These are phyloP conservation scores for Carassius carassius DNA, from an alignment of 2,113 vertebrate genomes.

Conservation along the genomic window DNA sequence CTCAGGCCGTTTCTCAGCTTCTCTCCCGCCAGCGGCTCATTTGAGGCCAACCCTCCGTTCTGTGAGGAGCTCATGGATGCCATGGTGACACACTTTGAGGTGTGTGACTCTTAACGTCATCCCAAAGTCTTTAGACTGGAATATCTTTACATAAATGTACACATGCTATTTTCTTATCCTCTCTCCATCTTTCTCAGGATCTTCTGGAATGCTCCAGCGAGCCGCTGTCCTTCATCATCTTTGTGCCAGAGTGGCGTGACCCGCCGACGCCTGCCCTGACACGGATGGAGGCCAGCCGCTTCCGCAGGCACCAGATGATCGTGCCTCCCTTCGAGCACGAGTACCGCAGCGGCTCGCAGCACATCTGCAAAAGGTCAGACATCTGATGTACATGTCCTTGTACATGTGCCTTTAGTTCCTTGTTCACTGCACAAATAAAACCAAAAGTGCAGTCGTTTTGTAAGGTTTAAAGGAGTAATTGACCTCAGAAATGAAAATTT, in stretches of 20 bases:
- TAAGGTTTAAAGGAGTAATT: not conserved
- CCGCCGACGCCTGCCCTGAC: slow-evolving; percentile 83
- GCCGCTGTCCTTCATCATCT: slow-evolving; percentile 88
- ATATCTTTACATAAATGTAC: not conserved
- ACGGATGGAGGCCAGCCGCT: slow-evolving; percentile 86
- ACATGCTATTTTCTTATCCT: not conserved
- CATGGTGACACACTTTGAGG: slow-evolving; percentile 98
- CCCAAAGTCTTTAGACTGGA: not conserved
- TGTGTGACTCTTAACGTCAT: slow-evolving; percentile 54
- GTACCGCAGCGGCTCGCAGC: slow-evolving; percentile 88
- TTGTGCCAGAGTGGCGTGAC: slow-evolving; percentile 88
- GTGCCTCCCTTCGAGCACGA: slow-evolving; percentile 86
- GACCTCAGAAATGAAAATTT: too few relatives aligned
- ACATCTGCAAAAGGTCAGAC: slow-evolving; percentile 85
- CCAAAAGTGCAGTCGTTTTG: not conserved
- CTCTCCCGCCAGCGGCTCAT: slow-evolving; percentile 91
- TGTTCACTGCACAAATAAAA: not conserved
- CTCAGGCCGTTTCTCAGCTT: slow-evolving; percentile 91
- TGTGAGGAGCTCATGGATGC: slow-evolving; percentile 97
- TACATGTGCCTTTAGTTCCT: not conserved
- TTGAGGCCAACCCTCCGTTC: slow-evolving; percentile 96
- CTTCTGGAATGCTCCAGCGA: slow-evolving; percentile 82
- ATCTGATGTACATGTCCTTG: not conserved
- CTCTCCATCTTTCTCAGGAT: slow-evolving; percentile 65
- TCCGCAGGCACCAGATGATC: slow-evolving; percentile 84